These are phyloP conservation scores for Drosophila fulvimacula DNA, from an alignment of 2,888 invertebrate species.

Conservation along the genomic window DNA sequence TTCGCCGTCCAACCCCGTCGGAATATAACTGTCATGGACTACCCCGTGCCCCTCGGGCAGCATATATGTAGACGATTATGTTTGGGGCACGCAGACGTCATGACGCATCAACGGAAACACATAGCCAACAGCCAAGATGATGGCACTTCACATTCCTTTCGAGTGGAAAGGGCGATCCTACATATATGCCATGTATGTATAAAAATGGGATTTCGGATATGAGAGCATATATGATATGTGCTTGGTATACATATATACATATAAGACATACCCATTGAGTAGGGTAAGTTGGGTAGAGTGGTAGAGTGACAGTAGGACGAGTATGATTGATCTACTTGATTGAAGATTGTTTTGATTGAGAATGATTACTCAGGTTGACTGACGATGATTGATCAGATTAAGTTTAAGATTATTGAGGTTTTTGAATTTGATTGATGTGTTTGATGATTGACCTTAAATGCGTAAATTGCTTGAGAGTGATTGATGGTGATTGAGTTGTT, in stretches of 20 bases:
- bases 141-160: conserved; percentile 52
- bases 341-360: background rate
- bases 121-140: conserved; percentile 14
- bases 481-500: background rate
- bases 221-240: background rate
- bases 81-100: conserved; percentile 49
- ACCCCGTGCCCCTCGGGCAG: conserved; percentile 6
- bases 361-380: background rate
- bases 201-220: background rate
- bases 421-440: background rate
- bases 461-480: no score
- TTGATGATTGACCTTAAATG: background rate
- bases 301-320: background rate
- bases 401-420: background rate
- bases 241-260: background rate
- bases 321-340: background rate
- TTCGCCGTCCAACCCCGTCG: conserved; percentile 23
- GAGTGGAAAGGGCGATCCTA: background rate
- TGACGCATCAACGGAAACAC: conserved; percentile 51
- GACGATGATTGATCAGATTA: background rate
- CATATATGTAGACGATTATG: conserved; percentile 10
- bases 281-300: background rate
- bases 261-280: background rate
- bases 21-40: conserved; percentile 53
- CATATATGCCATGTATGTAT: background rate